phyloP scores from a whole-genome alignment of 2,113 vertebrate genomes.

The Kryptolebias marmoratus region DNA sequence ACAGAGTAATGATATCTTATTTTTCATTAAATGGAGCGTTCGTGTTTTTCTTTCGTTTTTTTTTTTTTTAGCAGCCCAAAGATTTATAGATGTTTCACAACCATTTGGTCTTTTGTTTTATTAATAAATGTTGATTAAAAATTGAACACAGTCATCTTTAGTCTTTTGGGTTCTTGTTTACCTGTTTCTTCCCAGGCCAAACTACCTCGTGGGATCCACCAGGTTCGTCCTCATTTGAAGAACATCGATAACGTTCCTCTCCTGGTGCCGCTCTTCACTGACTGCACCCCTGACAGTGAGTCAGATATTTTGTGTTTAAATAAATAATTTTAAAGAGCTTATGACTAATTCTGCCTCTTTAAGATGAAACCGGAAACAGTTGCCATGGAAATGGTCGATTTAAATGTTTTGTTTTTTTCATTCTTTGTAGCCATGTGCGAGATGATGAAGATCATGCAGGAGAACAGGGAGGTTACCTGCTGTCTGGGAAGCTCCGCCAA shows the following conservation, averaged over 20 bases:
- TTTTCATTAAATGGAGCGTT: background rate
- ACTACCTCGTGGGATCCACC: constrained; percentile 96
- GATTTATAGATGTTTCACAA: background rate
- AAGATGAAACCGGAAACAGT: too few relatives aligned
- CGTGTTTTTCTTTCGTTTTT: too few relatives aligned
- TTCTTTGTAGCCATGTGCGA: constrained; percentile 92
- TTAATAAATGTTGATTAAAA: background rate
- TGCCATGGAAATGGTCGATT: too few relatives aligned
- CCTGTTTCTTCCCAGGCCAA: constrained; percentile 86
- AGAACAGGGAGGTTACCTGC: constrained; percentile 95
- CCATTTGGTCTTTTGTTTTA: background rate
- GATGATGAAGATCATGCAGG: constrained; percentile 99
- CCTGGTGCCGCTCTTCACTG: constrained; percentile 96
- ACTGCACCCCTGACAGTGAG: constrained; percentile 98
- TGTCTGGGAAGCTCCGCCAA: constrained; percentile 97
- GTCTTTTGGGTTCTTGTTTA: background rate
- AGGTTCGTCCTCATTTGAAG: constrained; percentile 96
- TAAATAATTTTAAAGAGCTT: background rate
- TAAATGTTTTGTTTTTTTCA: background rate
- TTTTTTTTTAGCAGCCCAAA: background rate
- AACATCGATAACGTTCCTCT: constrained; percentile 99
- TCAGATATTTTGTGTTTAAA: background rate
- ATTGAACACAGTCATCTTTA: background rate
- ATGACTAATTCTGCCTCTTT: background rate
- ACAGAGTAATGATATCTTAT: constrained; percentile 81